A percentile compares a stretch with the other conserved stretches of the same genome.
Evolutionary conservation across 2,888 invertebrate genomes (phyloP).

Genomic region (Phyllotreta striolata): DNA sequence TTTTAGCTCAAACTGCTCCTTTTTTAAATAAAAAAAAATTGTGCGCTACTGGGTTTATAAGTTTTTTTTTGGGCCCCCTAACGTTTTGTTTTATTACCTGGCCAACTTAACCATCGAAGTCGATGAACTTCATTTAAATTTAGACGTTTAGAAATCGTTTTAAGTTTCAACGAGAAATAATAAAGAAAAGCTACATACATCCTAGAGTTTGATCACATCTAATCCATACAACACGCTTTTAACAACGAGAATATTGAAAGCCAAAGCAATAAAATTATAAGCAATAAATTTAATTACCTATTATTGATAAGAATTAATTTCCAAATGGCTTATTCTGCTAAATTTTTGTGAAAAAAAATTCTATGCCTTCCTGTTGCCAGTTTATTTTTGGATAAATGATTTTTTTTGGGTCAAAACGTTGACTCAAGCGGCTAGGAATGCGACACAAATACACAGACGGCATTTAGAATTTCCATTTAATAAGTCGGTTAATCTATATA

Average conservation of each 20-base stretch:
- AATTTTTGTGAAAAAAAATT: slow-evolving; percentile 24
- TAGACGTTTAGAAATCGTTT: slow-evolving; percentile 20
- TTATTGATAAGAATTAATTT: neutral
- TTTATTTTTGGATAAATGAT: slow-evolving; percentile 31
- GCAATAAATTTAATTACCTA: neutral
- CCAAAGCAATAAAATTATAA: neutral
- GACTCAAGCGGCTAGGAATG: slow-evolving; percentile 41
- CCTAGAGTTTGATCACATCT: neutral
- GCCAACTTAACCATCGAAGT: slow-evolving; percentile 18
- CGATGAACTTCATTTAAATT: slow-evolving; percentile 29
- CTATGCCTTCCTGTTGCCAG: slow-evolving; percentile 26
- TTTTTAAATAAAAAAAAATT: too few relatives aligned
- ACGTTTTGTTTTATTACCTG: slow-evolving; percentile 21
- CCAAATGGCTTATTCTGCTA: neutral
- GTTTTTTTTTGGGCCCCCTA: slow-evolving; percentile 12
- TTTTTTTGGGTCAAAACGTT: slow-evolving; percentile 39
- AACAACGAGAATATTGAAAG: neutral
- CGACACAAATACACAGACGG: slow-evolving; percentile 37
- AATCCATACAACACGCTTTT: slow-evolving; percentile 2
- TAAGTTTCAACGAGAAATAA: slow-evolving; percentile 13
- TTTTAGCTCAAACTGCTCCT: too few relatives aligned
- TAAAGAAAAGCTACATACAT: slow-evolving; percentile 11
- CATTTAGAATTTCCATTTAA: slow-evolving; percentile 38
- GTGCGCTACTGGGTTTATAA: slow-evolving; percentile 1
- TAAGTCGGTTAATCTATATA: slow-evolving; percentile 32